Conservation (phyloP, 2,797 vertebrate genomes). For the Halcyon chelicuti region DNA sequence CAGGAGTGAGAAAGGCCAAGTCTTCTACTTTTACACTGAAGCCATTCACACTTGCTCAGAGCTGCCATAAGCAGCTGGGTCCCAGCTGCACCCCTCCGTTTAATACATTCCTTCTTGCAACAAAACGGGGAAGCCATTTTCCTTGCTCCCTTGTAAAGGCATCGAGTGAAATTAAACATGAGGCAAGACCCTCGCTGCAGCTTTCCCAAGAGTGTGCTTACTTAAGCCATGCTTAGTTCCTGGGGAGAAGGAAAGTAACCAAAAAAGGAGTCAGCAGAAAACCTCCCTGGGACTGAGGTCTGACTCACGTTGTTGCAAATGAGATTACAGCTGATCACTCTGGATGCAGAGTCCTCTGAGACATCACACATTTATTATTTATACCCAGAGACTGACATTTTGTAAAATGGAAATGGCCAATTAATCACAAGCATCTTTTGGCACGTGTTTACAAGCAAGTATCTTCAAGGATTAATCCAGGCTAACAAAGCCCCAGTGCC, state of each 20-base stretch:
- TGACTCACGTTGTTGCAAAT: neutral
- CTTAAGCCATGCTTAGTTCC: neutral
- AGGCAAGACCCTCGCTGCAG: neutral
- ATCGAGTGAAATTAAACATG: neutral
- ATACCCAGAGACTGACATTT: neutral
- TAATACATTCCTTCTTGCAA: neutral
- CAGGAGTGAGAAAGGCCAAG: neutral
- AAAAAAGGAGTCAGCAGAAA: neutral
- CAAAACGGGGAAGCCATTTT: constrained; percentile 6
- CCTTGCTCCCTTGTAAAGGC: neutral
- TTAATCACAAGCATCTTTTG: neutral
- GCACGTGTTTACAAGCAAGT: neutral
- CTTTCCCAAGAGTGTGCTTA: neutral
- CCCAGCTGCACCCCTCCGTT: neutral
- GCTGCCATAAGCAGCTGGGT: neutral
- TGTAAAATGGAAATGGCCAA: neutral
- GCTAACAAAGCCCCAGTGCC: neutral
- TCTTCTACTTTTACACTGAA: neutral
- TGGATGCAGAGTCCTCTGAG: neutral
- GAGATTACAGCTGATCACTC: neutral
- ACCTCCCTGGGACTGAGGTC: neutral
- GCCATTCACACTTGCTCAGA: neutral
- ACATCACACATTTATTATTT: neutral
- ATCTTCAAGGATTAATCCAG: neutral
- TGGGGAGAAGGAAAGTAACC: neutral